These are phyloP conservation scores for Chrysodeixis includens DNA, from an alignment of 2,888 invertebrate species.

Conservation along the genomic window DNA sequence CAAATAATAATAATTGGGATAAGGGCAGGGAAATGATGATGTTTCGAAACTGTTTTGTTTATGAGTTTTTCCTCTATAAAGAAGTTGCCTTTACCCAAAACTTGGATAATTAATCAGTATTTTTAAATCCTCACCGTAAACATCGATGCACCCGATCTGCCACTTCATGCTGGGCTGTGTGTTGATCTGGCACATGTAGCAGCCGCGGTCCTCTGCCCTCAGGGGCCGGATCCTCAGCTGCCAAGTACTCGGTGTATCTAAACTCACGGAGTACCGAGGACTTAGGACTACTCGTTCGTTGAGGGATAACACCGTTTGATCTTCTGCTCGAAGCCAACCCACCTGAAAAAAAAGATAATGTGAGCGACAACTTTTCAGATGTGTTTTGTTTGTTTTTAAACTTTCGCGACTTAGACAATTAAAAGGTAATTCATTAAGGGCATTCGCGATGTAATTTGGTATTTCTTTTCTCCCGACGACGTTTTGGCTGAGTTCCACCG, in stretches of 20 bases:
- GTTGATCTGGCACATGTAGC: slow-evolving; percentile 98
- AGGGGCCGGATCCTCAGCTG: slow-evolving; percentile 95
- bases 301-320: slow-evolving; percentile 95
- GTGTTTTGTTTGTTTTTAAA: too few species aligned
- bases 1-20: too few species aligned
- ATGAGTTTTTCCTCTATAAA: too few species aligned
- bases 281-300: slow-evolving; percentile 96
- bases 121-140: slow-evolving; percentile 96
- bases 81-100: too few species aligned
- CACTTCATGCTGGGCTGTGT: slow-evolving; percentile 95
- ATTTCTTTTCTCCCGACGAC: too few species aligned
- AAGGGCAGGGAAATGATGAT: too few species aligned
- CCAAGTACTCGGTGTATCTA: slow-evolving; percentile 95
- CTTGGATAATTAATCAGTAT: too few species aligned
- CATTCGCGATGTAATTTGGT: too few species aligned
- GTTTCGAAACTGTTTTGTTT: too few species aligned
- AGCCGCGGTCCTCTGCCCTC: slow-evolving; percentile 94
- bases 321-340: slow-evolving; percentile 96
- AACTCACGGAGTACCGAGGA: slow-evolving; percentile 93
- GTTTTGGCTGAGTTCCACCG: too few species aligned
- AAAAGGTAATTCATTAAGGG: too few species aligned
- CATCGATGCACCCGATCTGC: slow-evolving; percentile 96
- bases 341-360: slow-evolving; percentile 89
- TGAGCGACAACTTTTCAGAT: neutral
- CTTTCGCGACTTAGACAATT: too few species aligned